phyloP scores from a whole-genome alignment of 2,797 vertebrate species.

The Pseudopleuronectes americanus region DNA sequence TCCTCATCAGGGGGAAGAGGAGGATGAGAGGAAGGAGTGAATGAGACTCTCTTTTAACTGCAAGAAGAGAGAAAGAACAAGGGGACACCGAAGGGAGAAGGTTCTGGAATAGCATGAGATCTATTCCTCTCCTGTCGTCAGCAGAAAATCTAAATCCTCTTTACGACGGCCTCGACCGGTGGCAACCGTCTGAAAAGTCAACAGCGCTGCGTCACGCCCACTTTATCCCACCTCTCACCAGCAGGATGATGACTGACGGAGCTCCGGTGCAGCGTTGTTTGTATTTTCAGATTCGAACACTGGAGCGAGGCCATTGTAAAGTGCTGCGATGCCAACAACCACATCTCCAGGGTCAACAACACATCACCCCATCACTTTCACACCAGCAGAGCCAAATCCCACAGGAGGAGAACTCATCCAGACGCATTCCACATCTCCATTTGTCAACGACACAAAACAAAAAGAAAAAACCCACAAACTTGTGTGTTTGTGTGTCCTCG shows the following conservation, averaged over 20 bases:
- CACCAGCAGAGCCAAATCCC: slow-evolving; percentile 55
- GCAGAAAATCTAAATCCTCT: slow-evolving; percentile 5
- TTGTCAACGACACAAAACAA: slow-evolving; percentile 27
- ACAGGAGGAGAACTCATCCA: slow-evolving; percentile 24
- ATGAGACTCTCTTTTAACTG: slow-evolving; percentile 62
- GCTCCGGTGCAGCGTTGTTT: background rate
- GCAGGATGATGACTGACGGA: background rate
- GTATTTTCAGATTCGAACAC: slow-evolving; percentile 28
- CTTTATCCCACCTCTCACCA: no score
- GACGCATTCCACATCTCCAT: slow-evolving; percentile 46
- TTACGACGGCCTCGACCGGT: slow-evolving; percentile 46
- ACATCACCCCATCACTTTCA: slow-evolving; percentile 54
- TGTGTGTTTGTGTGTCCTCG: slow-evolving; percentile 76
- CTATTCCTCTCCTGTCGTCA: slow-evolving; percentile 75
- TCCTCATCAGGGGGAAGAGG: slow-evolving; percentile 8
- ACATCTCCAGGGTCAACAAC: slow-evolving; percentile 52
- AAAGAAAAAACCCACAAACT: slow-evolving; percentile 72
- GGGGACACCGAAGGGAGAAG: slow-evolving; percentile 50
- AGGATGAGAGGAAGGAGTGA: slow-evolving; percentile 52
- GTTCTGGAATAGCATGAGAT: slow-evolving; percentile 69
- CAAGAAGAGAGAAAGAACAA: slow-evolving; percentile 42
- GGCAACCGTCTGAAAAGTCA: slow-evolving; percentile 1
- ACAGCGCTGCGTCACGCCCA: slow-evolving; percentile 5
- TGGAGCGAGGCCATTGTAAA: slow-evolving; percentile 44
- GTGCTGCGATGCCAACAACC: slow-evolving; percentile 36